Conservation (phyloP, 2,797 vertebrate species). For the Chelon auratus region DNA sequence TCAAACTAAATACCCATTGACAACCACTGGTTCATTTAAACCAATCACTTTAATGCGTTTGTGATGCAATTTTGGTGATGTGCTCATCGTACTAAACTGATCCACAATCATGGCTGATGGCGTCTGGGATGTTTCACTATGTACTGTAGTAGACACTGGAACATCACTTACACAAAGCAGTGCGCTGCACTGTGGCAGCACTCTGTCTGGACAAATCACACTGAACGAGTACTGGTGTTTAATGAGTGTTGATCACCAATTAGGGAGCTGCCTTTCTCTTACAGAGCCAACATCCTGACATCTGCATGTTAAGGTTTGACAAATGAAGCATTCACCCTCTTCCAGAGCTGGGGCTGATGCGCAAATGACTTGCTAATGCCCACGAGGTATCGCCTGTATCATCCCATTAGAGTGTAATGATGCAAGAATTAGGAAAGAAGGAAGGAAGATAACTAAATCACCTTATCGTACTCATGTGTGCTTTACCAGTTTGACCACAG, state of each 20-base stretch:
- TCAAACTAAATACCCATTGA: constrained; percentile 12
- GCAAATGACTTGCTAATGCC: constrained; percentile 73
- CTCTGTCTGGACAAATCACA: constrained; percentile 52
- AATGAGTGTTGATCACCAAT: constrained; percentile 72
- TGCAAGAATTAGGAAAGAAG: constrained; percentile 60
- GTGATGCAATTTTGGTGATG: constrained; percentile 9
- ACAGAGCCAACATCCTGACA: constrained; percentile 59
- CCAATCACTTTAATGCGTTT: constrained; percentile 19
- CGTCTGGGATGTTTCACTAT: constrained; percentile 24
- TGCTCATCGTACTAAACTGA: constrained; percentile 17
- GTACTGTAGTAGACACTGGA: constrained; percentile 38
- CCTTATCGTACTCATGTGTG: constrained; percentile 16
- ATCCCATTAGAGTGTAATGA: constrained; percentile 76
- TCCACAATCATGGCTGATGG: constrained; percentile 11
- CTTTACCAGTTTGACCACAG: constrained; percentile 35
- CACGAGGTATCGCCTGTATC: constrained; percentile 59
- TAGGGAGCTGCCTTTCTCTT: constrained; percentile 60
- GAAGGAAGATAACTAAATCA: constrained; percentile 64
- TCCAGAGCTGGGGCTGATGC: constrained; percentile 56
- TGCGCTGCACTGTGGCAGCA: constrained; percentile 38
- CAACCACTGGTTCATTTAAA: constrained; percentile 13
- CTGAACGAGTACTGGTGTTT: constrained; percentile 47
- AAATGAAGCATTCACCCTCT: constrained; percentile 67
- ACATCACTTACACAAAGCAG: constrained; percentile 42
- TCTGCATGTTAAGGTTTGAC: constrained; percentile 73